Base-by-base conservation (phyloP, 2,888 invertebrate species). In the Exephanes ischioxanthus region DNA sequence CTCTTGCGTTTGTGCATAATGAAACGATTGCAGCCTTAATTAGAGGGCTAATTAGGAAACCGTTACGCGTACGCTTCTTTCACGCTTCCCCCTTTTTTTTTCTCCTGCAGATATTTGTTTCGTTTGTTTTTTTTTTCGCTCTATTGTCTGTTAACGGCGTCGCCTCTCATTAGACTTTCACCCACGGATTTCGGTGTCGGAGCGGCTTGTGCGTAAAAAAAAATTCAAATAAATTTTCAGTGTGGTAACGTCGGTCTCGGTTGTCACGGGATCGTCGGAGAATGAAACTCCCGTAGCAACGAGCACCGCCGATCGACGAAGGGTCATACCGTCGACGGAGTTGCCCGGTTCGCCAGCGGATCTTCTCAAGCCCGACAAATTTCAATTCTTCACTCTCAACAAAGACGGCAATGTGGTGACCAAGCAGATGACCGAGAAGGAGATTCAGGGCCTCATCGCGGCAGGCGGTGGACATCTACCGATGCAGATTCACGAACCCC, bases 331-430 rank as follows among this genome's bases (percentile, higher is more conserved):
- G 30, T 84, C 6, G 95, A 96, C 86, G 95, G 89, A 90, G 48
- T 87, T 93, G 22, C 93, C 94, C 3, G 94, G 93, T 6, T 97
- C 97, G 85, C 98, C 98, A 0, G 97, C 97, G 0, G 96, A 96
- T 90, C 95, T 98, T 0, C 94, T 98, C 6, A 97, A 97, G 87
- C 98, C 98, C 1, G 98, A 98, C 92, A 95, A 97, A 91, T 98
- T 98, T 93, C 97, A 98, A 92, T 98, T 98, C 93, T 98, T 97
- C 92, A 97, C 98, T 0, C 97, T 98, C 90, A 97, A 98, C 91
- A 97, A 97, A 90, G 96, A 96, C 80, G 98, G 98, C 16, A 97
- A 98, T 91, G 95, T 98, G 30, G 96, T 98, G 0, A 97, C 97
- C 91, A 95, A 97, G 84, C 95, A 97, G 48, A 98, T 98, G 98